phyloP scores from a whole-genome alignment of 35 echinoderm and acorn worm species.

The Apostichopus japonicus region DNA sequence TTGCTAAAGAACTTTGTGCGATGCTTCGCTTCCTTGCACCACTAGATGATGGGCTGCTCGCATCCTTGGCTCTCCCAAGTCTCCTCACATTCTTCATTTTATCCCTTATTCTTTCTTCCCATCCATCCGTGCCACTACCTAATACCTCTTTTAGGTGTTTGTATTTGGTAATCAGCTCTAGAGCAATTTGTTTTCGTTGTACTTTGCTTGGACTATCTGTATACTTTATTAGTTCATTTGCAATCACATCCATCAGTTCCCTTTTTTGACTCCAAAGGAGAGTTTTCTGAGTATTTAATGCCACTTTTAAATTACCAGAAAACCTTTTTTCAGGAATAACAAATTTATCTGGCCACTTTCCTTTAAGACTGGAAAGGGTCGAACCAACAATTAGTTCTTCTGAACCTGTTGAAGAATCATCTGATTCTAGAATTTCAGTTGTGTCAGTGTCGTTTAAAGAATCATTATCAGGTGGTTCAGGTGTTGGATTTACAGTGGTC shows the following conservation, averaged over 20 bases:
- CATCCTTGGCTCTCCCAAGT: no score
- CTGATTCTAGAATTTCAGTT: not conserved
- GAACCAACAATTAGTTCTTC: not conserved
- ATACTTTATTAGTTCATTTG: slow-evolving; percentile 51
- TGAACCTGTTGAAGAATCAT: not conserved
- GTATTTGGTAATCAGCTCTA: slow-evolving; percentile 37
- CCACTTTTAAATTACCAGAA: slow-evolving; percentile 21
- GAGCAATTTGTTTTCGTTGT: slow-evolving; percentile 30
- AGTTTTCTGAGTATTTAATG: not conserved
- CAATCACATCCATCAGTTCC: slow-evolving; percentile 31
- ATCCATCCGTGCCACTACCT: slow-evolving; percentile 59
- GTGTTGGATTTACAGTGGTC: not conserved
- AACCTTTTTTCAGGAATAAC: not conserved
- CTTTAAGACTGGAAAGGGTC: not conserved
- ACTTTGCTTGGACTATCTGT: slow-evolving; percentile 40
- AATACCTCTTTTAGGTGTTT: slow-evolving; percentile 39
- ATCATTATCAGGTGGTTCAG: not conserved
- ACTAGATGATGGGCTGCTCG: no score
- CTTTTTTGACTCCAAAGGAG: slow-evolving; percentile 59
- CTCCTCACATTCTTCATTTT: slow-evolving; percentile 59
- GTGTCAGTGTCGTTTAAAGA: not conserved
- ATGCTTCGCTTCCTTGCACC: no score
- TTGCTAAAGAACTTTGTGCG: no score
- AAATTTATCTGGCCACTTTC: not conserved
- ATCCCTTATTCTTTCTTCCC: slow-evolving; percentile 48